Evolutionary conservation across 1,140 invertebrate species (phyloP).

Genomic region (Drosophila elegans): DNA sequence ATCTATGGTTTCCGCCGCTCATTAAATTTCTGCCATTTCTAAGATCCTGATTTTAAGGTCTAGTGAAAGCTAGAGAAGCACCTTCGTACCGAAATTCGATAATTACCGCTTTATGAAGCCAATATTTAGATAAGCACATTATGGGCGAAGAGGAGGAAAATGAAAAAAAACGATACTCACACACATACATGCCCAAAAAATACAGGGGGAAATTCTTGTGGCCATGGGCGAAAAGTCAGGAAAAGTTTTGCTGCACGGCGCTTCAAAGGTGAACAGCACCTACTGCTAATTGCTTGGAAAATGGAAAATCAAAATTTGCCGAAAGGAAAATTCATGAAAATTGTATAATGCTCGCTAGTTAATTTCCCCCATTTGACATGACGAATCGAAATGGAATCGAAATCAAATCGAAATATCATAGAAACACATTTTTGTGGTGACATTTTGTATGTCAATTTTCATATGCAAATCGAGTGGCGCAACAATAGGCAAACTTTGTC

Average conservation of each 20-base stretch:
- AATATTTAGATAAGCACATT: conserved; percentile 54
- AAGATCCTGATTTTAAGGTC: background rate
- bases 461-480: conserved; percentile 67
- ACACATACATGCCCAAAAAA: conserved; percentile 4
- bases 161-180: conserved; percentile 4
- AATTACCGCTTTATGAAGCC: conserved; percentile 52
- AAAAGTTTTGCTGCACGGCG: conserved; percentile 21
- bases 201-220: background rate
- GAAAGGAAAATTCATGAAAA: conserved; percentile 24
- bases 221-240: conserved; percentile 27
- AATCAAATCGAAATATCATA: conserved; percentile 26
- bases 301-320: conserved; percentile 37
- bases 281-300: conserved; percentile 47
- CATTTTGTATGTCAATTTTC: conserved; percentile 63
- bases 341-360: conserved; percentile 26
- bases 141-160: background rate
- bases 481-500: conserved; percentile 60
- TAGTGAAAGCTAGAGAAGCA: conserved; percentile 2
- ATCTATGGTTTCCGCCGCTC: background rate
- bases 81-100: conserved; percentile 31
- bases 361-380: conserved; percentile 21
- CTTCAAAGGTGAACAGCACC: conserved; percentile 11
- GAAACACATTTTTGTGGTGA: conserved; percentile 40
- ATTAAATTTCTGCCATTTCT: background rate
- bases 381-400: conserved; percentile 11